A percentile compares a stretch with the other conserved stretches of the same genome.
Conservation (phyloP, 2,888 invertebrate genomes). For the Leucophenga montana region DNA sequence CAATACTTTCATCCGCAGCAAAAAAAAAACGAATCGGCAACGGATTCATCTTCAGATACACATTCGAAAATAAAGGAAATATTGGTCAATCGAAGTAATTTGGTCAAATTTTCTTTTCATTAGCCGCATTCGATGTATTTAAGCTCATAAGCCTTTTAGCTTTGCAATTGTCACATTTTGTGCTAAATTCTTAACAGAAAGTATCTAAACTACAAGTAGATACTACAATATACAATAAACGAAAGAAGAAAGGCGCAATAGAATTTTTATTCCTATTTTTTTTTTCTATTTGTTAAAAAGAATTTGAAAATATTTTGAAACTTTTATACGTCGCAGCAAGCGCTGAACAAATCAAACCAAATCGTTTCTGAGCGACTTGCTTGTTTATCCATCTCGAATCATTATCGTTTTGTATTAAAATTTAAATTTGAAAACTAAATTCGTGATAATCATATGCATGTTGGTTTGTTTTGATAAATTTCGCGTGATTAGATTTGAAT, state of each 20-base stretch:
- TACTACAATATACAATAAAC: no score
- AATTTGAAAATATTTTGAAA: no score
- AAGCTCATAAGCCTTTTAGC: constrained; percentile 62
- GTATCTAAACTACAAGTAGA: constrained; percentile 18
- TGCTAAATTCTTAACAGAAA: constrained; percentile 63
- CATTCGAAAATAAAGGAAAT: neutral
- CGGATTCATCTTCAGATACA: no score
- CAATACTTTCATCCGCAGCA: no score
- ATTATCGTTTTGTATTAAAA: neutral
- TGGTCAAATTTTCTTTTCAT: constrained; percentile 12
- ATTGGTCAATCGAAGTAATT: neutral
- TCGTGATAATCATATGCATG: neutral
- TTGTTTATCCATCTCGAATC: no score
- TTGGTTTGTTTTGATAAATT: constrained; percentile 46
- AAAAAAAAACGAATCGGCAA: constrained; percentile 13
- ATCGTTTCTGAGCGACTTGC: no score
- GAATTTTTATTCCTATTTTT: neutral
- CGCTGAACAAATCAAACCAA: neutral
- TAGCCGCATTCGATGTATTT: constrained; percentile 27
- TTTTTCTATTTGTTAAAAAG: no score
- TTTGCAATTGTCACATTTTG: constrained; percentile 58
- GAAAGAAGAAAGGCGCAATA: neutral
- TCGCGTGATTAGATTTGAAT: constrained; percentile 52
- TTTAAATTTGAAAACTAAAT: neutral
- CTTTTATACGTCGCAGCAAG: neutral